phyloP scores from a whole-genome alignment of 1,140 invertebrate genomes.

The Drosophila fuyamai region DNA sequence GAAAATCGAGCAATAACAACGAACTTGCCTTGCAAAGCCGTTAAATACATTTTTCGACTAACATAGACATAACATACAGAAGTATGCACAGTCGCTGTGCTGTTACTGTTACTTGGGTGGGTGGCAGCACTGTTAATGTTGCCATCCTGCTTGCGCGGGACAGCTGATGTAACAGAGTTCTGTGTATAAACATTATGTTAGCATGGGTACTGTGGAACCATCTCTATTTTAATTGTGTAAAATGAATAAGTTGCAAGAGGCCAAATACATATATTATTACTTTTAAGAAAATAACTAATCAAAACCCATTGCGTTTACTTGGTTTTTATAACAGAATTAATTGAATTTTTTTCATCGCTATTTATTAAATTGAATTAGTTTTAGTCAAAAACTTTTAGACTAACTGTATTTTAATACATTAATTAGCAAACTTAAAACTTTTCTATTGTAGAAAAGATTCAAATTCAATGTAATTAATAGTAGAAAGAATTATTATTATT shows the following conservation, averaged over 20 bases:
- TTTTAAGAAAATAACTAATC: neutral
- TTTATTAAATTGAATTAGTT: too few species aligned
- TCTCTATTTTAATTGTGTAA: neutral
- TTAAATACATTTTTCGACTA: constrained; percentile 18
- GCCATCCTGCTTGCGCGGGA: neutral
- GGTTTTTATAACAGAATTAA: too few species aligned
- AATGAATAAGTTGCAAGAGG: neutral
- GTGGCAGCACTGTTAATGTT: neutral
- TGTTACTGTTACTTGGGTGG: constrained; percentile 14
- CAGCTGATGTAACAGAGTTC: constrained; percentile 3
- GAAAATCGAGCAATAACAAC: constrained; percentile 30
- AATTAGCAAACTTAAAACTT: too few species aligned
- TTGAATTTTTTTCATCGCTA: too few species aligned
- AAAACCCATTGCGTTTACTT: too few species aligned
- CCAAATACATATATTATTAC: neutral
- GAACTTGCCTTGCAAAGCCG: constrained; percentile 4
- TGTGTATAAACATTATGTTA: neutral
- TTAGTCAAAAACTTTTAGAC: too few species aligned
- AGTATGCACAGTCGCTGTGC: too few species aligned
- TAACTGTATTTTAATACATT: too few species aligned
- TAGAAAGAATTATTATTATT: too few species aligned
- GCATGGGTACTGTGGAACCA: neutral
- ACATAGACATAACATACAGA: too few species aligned
- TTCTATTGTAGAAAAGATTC: too few species aligned
- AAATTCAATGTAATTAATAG: too few species aligned